phyloP scores from a whole-genome alignment of 2,888 invertebrate species.

The Drosophila neoperkinsi region DNA sequence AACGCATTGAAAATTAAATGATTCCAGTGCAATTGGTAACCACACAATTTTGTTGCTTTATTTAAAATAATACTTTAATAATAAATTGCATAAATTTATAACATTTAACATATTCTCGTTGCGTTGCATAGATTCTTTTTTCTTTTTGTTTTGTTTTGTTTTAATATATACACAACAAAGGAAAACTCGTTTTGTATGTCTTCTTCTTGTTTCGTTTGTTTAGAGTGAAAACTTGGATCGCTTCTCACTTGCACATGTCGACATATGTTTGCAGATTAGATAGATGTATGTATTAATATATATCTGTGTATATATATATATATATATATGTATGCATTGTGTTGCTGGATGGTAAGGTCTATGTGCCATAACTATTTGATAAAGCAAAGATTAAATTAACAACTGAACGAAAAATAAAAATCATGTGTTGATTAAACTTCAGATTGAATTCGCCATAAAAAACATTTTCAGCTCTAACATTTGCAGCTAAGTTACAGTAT shows the following conservation, averaged over 20 bases:
- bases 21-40: slow-evolving; percentile 19
- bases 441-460: slow-evolving; percentile 35
- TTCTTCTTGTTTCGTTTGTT: slow-evolving; percentile 29
- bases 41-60: slow-evolving; percentile 55
- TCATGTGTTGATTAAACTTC: slow-evolving; percentile 30
- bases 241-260: slow-evolving; percentile 53
- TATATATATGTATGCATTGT: slow-evolving; percentile 15
- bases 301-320: slow-evolving; percentile 9
- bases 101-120: slow-evolving; percentile 81
- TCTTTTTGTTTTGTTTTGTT: slow-evolving; percentile 23
- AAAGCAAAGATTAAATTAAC: slow-evolving; percentile 52
- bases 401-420: slow-evolving; percentile 28
- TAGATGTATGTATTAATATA: slow-evolving; percentile 25
- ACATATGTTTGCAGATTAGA: slow-evolving; percentile 49
- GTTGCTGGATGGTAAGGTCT: slow-evolving; percentile 52
- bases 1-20: background rate
- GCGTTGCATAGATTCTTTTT: slow-evolving; percentile 43
- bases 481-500: slow-evolving; percentile 55
- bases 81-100: slow-evolving; percentile 82
- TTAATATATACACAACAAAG: slow-evolving; percentile 66
- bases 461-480: slow-evolving; percentile 48
- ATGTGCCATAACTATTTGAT: slow-evolving; percentile 56
- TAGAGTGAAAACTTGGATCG: slow-evolving; percentile 52
- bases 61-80: slow-evolving; percentile 81
- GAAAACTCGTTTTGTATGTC: slow-evolving; percentile 43